phyloP scores from a whole-genome alignment of 2,888 invertebrate species.

The Aleiodes alternator region DNA sequence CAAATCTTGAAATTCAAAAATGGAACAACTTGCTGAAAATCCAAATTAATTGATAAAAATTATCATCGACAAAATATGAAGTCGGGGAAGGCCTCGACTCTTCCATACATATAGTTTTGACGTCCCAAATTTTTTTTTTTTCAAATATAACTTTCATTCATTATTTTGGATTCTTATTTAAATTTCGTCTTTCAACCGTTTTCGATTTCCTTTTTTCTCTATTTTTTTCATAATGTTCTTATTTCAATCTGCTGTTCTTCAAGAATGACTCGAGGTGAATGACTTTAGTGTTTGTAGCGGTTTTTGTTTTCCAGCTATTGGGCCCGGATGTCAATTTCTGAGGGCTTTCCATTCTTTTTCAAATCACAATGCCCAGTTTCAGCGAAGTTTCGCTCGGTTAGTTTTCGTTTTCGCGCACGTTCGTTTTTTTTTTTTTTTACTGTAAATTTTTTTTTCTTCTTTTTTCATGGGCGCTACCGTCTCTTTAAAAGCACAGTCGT shows the following conservation, averaged over 20 bases:
- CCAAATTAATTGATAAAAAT: too few relatives aligned
- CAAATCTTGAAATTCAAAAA: too few relatives aligned
- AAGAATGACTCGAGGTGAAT: slow-evolving; percentile 24
- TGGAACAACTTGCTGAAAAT: too few relatives aligned
- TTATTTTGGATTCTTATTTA: too few relatives aligned
- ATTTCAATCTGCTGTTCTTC: slow-evolving; percentile 13
- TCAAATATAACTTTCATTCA: too few relatives aligned
- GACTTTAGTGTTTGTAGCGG: not conserved
- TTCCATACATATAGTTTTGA: too few relatives aligned
- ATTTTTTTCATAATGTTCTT: slow-evolving; percentile 17
- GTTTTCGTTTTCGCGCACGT: slow-evolving; percentile 36
- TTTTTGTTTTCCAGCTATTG: slow-evolving; percentile 19
- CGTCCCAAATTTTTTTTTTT: too few relatives aligned
- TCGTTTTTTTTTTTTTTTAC: not conserved
- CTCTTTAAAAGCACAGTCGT: slow-evolving; percentile 30
- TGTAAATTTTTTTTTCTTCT: not conserved
- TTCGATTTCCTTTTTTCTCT: not conserved
- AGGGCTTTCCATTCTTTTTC: slow-evolving; percentile 33
- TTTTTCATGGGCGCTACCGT: slow-evolving; percentile 15
- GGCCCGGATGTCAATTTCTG: slow-evolving; percentile 30
- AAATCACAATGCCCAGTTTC: slow-evolving; percentile 38
- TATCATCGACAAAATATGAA: too few relatives aligned
- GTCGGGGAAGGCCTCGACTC: too few relatives aligned
- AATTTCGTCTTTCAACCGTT: too few relatives aligned
- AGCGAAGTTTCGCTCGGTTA: slow-evolving; percentile 39